A percentile compares a stretch with the other conserved stretches of the same genome.
These are phyloP conservation scores for Acrocephalus scirpaceus DNA, from an alignment of 2,797 vertebrate species.

Conservation along the genomic window DNA sequence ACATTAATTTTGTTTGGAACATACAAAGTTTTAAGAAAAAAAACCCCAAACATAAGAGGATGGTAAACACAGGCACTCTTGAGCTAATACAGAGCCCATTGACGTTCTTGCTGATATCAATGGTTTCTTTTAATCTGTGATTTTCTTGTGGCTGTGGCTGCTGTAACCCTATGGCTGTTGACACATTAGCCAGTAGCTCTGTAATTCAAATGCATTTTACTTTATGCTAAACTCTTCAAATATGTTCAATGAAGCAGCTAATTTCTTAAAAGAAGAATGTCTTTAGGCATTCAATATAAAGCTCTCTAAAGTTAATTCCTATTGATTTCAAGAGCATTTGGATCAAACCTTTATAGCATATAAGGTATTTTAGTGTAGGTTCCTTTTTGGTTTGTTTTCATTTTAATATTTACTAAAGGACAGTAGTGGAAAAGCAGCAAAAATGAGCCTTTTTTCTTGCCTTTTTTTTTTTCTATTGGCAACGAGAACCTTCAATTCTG, in stretches of 20 bases:
- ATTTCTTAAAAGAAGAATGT: background rate
- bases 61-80: background rate
- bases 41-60: background rate
- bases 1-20: background rate
- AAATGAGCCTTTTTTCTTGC: background rate
- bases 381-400: background rate
- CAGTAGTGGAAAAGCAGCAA: background rate
- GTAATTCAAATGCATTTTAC: background rate
- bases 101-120: background rate
- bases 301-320: background rate
- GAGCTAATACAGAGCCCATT: background rate
- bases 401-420: background rate
- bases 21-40: background rate
- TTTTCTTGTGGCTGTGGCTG: background rate
- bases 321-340: background rate
- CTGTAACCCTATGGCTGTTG: background rate
- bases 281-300: background rate
- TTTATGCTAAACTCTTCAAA: background rate
- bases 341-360: background rate
- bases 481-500: background rate
- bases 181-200: background rate
- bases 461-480: background rate
- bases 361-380: background rate
- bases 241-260: background rate
- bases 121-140: background rate